phyloP scores from a whole-genome alignment of 2,113 vertebrate species.

The Triplophysa siluroides region DNA sequence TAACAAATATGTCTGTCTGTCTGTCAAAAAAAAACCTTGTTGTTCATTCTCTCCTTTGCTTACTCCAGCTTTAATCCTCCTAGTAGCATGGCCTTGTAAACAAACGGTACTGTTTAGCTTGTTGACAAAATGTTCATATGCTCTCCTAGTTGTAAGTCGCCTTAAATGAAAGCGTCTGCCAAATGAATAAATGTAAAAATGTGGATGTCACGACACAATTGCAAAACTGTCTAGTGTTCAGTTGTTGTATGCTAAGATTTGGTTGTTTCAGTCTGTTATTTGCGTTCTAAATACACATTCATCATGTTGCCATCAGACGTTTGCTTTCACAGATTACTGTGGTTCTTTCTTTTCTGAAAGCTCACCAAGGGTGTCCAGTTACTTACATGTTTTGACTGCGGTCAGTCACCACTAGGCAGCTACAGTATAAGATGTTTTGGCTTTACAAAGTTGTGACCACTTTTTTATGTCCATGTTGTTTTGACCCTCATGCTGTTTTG shows the following conservation, averaged over 20 bases:
- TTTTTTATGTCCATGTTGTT: constrained; percentile 1
- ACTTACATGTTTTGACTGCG: constrained; percentile 12
- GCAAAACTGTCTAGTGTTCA: not conserved
- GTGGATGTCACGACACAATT: too few species aligned
- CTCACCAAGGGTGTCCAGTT: not conserved
- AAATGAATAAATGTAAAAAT: too few species aligned
- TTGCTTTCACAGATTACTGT: not conserved
- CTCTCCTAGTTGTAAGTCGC: too few species aligned
- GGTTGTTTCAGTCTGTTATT: not conserved
- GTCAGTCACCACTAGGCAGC: constrained; percentile 8
- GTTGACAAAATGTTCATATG: too few species aligned
- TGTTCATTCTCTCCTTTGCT: too few species aligned
- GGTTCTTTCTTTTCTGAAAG: not conserved
- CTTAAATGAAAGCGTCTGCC: too few species aligned
- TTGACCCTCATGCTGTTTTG: not conserved
- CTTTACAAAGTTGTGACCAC: not conserved
- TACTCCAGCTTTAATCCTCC: too few species aligned
- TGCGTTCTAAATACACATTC: not conserved
- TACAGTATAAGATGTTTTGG: not conserved
- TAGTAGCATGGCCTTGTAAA: too few species aligned
- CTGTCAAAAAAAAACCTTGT: too few species aligned
- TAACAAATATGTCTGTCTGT: too few species aligned
- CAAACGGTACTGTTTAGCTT: too few species aligned
- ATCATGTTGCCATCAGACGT: not conserved
- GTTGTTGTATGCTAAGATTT: not conserved